Percentiles rank a stretch among this genome's conserved stretches.
These are phyloP conservation scores for Mesodorylaimus sp. DNA, from an alignment of 2,888 invertebrate species.

Conservation along the genomic window DNA sequence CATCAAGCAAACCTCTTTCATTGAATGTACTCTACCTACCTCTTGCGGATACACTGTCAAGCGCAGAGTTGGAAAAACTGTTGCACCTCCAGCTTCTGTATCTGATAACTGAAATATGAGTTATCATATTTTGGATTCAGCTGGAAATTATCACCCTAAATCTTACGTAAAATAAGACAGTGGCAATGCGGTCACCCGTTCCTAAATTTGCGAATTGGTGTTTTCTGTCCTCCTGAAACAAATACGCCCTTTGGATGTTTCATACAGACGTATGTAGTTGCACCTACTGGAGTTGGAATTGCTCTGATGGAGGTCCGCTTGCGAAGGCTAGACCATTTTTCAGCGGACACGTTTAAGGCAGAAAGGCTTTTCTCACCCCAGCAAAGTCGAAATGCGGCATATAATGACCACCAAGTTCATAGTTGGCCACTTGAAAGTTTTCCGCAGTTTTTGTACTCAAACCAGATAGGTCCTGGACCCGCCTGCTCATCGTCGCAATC, in stretches of 20 bases:
- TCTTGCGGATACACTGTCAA: conserved; percentile 10
- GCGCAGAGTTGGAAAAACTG: conserved; percentile 76
- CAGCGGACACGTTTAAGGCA: too few relatives aligned
- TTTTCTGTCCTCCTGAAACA: conserved; percentile 57
- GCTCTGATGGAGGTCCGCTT: too few relatives aligned
- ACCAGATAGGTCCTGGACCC: too few relatives aligned
- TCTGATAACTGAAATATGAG: conserved; percentile 75
- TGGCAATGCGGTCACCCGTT: conserved; percentile 92
- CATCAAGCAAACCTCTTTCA: too few relatives aligned
- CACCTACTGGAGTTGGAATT: too few relatives aligned
- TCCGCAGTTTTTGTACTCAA: too few relatives aligned
- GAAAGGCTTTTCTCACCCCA: conserved; percentile 31
- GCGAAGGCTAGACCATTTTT: too few relatives aligned
- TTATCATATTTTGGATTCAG: conserved; percentile 1
- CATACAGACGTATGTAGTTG: too few relatives aligned
- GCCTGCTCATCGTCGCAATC: too few relatives aligned
- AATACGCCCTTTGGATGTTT: too few relatives aligned
- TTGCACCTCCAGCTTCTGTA: conserved; percentile 88
- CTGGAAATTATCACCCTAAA: conserved; percentile 12
- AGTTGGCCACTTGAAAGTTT: conserved; percentile 64
- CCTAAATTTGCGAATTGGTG: conserved; percentile 70
- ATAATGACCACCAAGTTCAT: conserved; percentile 91
- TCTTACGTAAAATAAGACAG: conserved; percentile 84
- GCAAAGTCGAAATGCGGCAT: conserved; percentile 73
- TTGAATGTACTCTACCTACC: too few relatives aligned